Evolutionary conservation across 2,888 invertebrate species (phyloP).

Genomic region (Adelognathus sp.): DNA sequence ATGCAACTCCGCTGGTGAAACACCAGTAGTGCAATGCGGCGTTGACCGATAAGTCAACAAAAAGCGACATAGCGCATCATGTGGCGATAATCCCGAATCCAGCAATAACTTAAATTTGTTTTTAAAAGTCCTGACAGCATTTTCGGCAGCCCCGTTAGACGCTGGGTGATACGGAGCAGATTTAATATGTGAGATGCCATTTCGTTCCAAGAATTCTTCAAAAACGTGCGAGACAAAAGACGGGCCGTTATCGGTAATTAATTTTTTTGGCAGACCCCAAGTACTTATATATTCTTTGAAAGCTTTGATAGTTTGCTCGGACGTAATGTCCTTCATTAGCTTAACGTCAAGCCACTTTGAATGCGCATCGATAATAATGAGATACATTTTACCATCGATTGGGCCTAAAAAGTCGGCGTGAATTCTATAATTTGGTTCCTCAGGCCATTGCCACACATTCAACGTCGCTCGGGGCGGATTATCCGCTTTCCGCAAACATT

Average conservation of each 20-base stretch:
- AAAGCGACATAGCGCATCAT: not conserved
- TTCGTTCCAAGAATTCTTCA: conserved; percentile 19
- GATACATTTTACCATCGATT: conserved; percentile 37
- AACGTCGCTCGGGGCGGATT: conserved; percentile 28
- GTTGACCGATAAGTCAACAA: conserved; percentile 30
- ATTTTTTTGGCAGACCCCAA: conserved; percentile 29
- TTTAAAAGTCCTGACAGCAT: conserved; percentile 42
- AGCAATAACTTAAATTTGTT: conserved; percentile 34
- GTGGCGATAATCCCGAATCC: not conserved
- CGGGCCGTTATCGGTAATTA: conserved; percentile 46
- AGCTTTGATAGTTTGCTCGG: conserved; percentile 39
- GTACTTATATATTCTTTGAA: conserved; percentile 35
- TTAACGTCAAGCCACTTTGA: conserved; percentile 62
- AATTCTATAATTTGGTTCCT: conserved; percentile 14
- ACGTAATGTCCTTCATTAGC: conserved; percentile 38
- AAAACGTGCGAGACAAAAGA: conserved; percentile 29
- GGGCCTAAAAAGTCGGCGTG: conserved; percentile 48
- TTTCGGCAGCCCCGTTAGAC: conserved; percentile 49
- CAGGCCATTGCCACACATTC: conserved; percentile 35
- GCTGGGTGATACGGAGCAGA: conserved; percentile 50
- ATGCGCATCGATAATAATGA: conserved; percentile 59
- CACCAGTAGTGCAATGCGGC: conserved; percentile 42
- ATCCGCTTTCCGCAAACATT: conserved; percentile 50
- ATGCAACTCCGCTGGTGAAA: conserved; percentile 45
- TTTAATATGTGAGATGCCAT: conserved; percentile 24